Percentiles rank a stretch among this genome's conserved stretches.
Evolutionary conservation across 2,113 vertebrate species (phyloP).

Genomic region (Macrotus californicus): DNA sequence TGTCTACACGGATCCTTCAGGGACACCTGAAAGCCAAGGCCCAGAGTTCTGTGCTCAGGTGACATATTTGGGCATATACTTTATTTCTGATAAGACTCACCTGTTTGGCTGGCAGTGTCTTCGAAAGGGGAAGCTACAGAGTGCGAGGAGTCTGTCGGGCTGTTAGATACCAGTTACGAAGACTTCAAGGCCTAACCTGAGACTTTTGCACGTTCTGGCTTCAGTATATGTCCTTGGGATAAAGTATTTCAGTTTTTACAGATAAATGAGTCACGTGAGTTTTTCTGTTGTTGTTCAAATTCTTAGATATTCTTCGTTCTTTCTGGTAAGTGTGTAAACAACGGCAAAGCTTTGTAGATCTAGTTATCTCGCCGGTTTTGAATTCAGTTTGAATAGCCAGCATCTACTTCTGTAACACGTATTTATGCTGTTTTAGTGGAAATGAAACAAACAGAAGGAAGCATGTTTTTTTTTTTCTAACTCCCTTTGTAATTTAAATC

Average conservation of each 20-base stretch:
- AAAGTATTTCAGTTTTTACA: not conserved
- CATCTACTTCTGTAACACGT: not conserved
- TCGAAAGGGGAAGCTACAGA: not conserved
- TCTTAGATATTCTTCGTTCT: not conserved
- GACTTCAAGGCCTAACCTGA: not conserved
- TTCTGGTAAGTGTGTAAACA: not conserved
- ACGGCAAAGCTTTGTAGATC: not conserved
- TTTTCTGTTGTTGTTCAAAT: not conserved
- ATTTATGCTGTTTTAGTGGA: conserved; percentile 9
- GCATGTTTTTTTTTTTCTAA: conserved; percentile 28
- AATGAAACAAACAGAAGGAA: conserved; percentile 10
- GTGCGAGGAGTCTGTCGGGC: not conserved
- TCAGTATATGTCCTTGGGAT: not conserved
- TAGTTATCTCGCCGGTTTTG: not conserved
- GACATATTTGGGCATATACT: not conserved
- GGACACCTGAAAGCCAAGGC: not conserved
- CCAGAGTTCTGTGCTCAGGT: not conserved
- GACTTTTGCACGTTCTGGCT: not conserved
- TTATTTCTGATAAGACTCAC: not conserved
- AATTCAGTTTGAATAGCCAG: conserved; percentile 22
- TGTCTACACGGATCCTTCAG: not conserved
- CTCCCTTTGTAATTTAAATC: conserved; percentile 35
- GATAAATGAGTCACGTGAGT: not conserved
- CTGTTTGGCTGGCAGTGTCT: not conserved
- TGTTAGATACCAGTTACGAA: not conserved